These are phyloP conservation scores for Apodemia hepburni DNA, from an alignment of 2,888 invertebrate species.

Conservation along the genomic window DNA sequence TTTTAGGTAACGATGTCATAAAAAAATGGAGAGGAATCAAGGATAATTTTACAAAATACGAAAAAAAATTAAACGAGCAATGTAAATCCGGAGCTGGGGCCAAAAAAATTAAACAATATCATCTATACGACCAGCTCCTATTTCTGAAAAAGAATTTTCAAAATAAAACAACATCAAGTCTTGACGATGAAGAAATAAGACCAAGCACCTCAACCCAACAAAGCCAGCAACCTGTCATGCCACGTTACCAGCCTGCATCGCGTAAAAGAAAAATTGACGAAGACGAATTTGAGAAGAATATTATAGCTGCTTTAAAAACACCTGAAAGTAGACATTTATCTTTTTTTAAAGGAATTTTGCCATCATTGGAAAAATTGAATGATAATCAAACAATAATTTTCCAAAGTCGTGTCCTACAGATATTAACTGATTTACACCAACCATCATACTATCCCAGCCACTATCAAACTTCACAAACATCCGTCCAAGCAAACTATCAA, in stretches of 20 bases:
- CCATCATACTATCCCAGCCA: slow-evolving; percentile 20
- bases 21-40: no score
- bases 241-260: slow-evolving; percentile 17
- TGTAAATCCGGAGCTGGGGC: no score
- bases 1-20: no score
- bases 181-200: neutral
- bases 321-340: slow-evolving; percentile 15
- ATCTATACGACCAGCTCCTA: neutral
- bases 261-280: slow-evolving; percentile 18
- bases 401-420: slow-evolving; percentile 14
- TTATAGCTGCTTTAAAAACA: slow-evolving; percentile 4
- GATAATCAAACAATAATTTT: slow-evolving; percentile 15
- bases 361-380: slow-evolving; percentile 13
- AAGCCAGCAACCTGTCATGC: neutral
- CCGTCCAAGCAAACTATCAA: neutral
- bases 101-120: no score
- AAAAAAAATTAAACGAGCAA: no score
- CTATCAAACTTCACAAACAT: slow-evolving; percentile 7
- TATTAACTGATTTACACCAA: slow-evolving; percentile 17
- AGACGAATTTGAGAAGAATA: slow-evolving; percentile 13
- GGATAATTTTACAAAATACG: no score
- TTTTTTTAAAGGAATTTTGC: slow-evolving; percentile 19
- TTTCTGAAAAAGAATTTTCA: slow-evolving; percentile 1
- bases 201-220: neutral
- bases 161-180: slow-evolving; percentile 4